Evolutionary conservation across 2,113 vertebrate genomes (phyloP), one percentile per base, ranked within the genome.

Genomic region (Uria aalge): DNA sequence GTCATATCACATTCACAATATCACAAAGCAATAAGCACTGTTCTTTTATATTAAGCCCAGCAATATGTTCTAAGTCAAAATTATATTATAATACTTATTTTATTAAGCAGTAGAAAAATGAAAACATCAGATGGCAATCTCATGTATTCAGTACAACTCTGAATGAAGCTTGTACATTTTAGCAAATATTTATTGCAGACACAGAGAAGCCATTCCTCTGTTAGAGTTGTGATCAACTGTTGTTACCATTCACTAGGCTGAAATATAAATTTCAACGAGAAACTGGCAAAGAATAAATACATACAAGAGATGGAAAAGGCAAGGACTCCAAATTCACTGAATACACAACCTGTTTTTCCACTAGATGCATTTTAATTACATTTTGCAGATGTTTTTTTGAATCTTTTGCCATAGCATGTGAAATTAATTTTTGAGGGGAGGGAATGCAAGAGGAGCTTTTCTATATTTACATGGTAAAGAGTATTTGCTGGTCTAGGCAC

Each of bases 331-430:
- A 69, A 90, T 24, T 91, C 66, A 62, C 21, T 75, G 56, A 94
- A 92, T n/a, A 69, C 67, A 82, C 63, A 92, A 96, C 88, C 89
- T 88, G 67, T 29, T 95, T 96, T 97, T 97, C 93, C 60, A 92
- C 83, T 88, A 88, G 50, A 93, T 93, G 89, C 66, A 75, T 94
- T 87, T 91, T 97, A 96, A 98, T 97, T 97, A 97, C 88, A 76
- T 85, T 72, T 95, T 93, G 85, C 98, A 98, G 97, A 97, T 97
- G 95, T 15, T 92, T 92, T 88, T 92, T 94, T 95, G 80, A 97
- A 85, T 96, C 92, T 90, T 97, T 92, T 92, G 91, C 81, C 79
- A 84, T 92, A 87, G 59, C 95, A 97, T 93, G 67, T 95, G 95
- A 97, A 97, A 97, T 96, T 91, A 96, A 93, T 97, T 93, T 83